Evolutionary conservation across 1,140 invertebrate genomes (phyloP), one percentile per base, ranked within the genome.

Genomic region (Agrypnia vestita): DNA sequence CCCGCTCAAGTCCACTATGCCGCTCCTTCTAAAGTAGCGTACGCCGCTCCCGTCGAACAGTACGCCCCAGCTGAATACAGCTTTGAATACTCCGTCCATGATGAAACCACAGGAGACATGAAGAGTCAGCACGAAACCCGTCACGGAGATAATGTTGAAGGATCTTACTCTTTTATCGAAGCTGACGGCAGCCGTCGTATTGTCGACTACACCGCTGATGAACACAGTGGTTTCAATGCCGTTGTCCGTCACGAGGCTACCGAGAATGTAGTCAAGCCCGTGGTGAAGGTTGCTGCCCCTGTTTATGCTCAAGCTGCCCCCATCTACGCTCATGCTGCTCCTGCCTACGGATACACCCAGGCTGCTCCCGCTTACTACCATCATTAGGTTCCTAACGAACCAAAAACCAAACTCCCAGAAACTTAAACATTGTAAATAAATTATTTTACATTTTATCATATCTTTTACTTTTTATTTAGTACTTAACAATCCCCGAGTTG

Each of bases 191-290:
- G 91, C 82, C 89, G 91, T 83, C 91, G 94, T 78, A 92, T 93
- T 81, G 94, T 94, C 56, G 91, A 94, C 49, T 95, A 95, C 87
- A 93, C 92, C 49, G 93, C 94, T 71, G 93, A 94, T 84, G 90
- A 92, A 19, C 90, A 94, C 84, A 92, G 91, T 84, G 94, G 94
- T 82, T 94, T 94, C 86, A 91, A 94, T 86, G 94, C 94, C 0
- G 87, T 92, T 15, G 91, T 95, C 4, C 90, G 89, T 59, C 89
- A 90, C 4, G 91, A 93, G 83, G 87, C 89, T 0, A 86, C 88
- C 17, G 85, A 88, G 51, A 84, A 85, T 75, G 13, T 35, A 1
- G 25, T 35, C 25, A 35, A 35, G 25, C 25, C 84, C 86, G 85
- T 88, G 17, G 21, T 90, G 9, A 79, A 76, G 19, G 84, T 86